These are phyloP conservation scores for Heliconius ismenius DNA, from an alignment of 2,888 invertebrate species.

Conservation along the genomic window DNA sequence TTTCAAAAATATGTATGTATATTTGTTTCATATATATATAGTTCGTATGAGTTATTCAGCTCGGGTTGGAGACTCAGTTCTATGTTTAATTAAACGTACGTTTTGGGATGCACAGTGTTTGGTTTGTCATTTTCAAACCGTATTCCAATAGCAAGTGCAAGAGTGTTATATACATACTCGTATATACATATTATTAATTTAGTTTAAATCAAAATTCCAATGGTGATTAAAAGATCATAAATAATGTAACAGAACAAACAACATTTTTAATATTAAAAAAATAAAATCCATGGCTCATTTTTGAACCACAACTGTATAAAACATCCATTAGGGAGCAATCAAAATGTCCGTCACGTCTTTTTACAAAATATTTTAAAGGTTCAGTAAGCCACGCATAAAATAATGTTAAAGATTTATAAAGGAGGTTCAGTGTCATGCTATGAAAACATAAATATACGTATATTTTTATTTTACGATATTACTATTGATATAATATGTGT, in stretches of 20 bases:
- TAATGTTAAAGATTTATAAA: conserved; percentile 36
- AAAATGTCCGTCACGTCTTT: conserved; percentile 53
- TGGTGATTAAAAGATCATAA: conserved; percentile 36
- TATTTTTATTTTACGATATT: neutral
- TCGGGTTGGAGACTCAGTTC: conserved; percentile 47
- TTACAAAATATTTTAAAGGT: conserved; percentile 45
- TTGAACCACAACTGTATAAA: conserved; percentile 44
- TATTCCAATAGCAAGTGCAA: neutral
- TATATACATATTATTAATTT: neutral
- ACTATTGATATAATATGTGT: neutral
- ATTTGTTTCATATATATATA: too few species aligned
- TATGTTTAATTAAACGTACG: conserved; percentile 49
- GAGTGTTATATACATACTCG: neutral
- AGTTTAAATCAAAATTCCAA: conserved; percentile 28
- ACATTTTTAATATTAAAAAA: conserved; percentile 42
- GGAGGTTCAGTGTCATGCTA: neutral
- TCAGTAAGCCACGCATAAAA: conserved; percentile 32
- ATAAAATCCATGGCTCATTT: conserved; percentile 38
- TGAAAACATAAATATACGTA: neutral
- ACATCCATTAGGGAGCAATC: conserved; percentile 48
- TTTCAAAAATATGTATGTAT: conserved; percentile 40
- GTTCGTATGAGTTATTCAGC: conserved; percentile 52
- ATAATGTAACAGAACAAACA: conserved; percentile 34
- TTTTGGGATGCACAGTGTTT: conserved; percentile 30
- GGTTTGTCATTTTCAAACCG: neutral